A percentile compares a stretch with the other conserved stretches of the same genome.
Conservation (phyloP, 1,140 invertebrate genomes). For the Aethina tumida region DNA sequence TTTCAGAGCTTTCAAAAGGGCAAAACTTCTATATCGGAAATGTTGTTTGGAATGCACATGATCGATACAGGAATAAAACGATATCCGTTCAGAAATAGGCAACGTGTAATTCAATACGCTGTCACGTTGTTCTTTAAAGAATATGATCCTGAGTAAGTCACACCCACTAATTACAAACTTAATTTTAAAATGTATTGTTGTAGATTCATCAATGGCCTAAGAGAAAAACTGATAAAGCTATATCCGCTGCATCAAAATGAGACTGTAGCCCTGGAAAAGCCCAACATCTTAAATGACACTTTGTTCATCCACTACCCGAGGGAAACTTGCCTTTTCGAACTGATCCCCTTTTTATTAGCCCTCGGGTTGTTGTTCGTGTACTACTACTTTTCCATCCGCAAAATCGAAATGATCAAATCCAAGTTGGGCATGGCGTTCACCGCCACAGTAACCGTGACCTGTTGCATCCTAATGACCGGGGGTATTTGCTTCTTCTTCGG, state of each 20-base stretch:
- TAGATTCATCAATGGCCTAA: slow-evolving; percentile 70
- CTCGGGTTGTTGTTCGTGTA: slow-evolving; percentile 84
- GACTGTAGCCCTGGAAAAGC: slow-evolving; percentile 9
- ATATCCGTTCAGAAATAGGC: slow-evolving; percentile 70
- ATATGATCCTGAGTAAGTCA: slow-evolving; percentile 61
- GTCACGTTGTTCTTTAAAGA: slow-evolving; percentile 79
- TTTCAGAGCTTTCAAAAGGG: slow-evolving; percentile 61
- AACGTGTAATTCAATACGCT: slow-evolving; percentile 80
- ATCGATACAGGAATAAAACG: slow-evolving; percentile 82
- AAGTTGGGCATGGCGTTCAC: slow-evolving; percentile 85
- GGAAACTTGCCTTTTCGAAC: slow-evolving; percentile 77
- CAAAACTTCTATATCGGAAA: slow-evolving; percentile 75
- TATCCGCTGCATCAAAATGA: slow-evolving; percentile 60
- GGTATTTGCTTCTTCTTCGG: slow-evolving; percentile 91
- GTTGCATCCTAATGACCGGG: slow-evolving; percentile 86
- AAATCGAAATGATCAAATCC: slow-evolving; percentile 88
- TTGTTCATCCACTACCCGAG: slow-evolving; percentile 78
- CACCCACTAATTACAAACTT: slow-evolving; percentile 9
- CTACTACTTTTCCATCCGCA: slow-evolving; percentile 89
- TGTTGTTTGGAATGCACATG: slow-evolving; percentile 85
- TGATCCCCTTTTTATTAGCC: slow-evolving; percentile 72
- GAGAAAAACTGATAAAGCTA: slow-evolving; percentile 52
- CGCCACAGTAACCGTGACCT: slow-evolving; percentile 78
- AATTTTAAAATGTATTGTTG: slow-evolving; percentile 27
- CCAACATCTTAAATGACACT: slow-evolving; percentile 38